A percentile compares a stretch with the other conserved stretches of the same genome.
Evolutionary conservation across 2,797 vertebrate species (phyloP).

Genomic region (Leontopithecus rosalia): DNA sequence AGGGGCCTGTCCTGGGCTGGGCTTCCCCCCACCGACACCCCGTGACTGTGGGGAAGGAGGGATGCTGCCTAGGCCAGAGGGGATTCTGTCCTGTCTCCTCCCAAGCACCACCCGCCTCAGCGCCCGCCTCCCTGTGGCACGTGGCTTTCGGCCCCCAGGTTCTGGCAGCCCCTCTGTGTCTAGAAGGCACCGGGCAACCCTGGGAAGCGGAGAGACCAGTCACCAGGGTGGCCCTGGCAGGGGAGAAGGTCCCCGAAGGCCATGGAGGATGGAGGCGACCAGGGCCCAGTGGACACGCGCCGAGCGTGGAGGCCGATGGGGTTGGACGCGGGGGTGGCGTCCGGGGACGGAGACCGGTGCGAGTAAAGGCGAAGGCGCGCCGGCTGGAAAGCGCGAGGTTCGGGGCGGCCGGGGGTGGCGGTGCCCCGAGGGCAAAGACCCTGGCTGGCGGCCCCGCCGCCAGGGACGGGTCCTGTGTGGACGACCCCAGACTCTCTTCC

Average conservation of each 20-base stretch:
- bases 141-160: rapidly evolving
- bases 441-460: no score
- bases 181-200: background rate
- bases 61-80: rapidly evolving
- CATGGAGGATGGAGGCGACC: no score
- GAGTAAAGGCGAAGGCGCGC: background rate
- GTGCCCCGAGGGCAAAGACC: background rate
- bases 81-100: background rate
- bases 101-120: background rate
- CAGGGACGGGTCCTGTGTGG: rapidly evolving
- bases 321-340: background rate
- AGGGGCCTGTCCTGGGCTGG: background rate
- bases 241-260: background rate
- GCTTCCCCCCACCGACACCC: rapidly evolving
- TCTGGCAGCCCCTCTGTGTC: background rate
- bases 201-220: no score
- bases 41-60: background rate
- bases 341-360: background rate
- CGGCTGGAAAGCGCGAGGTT: background rate
- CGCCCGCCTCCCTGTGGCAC: background rate
- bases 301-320: background rate
- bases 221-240: background rate
- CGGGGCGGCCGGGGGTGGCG: background rate
- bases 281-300: no score
- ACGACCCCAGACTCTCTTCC: background rate